phyloP scores from a whole-genome alignment of 2,113 vertebrate species.

The Psilopsiagon aymara region DNA sequence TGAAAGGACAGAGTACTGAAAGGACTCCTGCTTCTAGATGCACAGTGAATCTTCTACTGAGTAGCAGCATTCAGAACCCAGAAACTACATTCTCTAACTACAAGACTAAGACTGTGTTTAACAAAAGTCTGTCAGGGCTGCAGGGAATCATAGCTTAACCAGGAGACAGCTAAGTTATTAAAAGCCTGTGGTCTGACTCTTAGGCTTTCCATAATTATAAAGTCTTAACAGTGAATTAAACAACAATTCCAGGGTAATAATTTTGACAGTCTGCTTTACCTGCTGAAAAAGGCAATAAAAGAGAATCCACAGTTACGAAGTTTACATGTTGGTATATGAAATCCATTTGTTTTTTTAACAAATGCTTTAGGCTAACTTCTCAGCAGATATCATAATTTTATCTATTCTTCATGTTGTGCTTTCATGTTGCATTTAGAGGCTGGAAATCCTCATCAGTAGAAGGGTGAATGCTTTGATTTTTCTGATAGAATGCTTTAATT shows the following conservation, averaged over 20 bases:
- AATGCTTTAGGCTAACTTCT: slow-evolving; percentile 70
- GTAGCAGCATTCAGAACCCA: not conserved
- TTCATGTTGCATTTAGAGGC: slow-evolving; percentile 36
- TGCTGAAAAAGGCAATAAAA: slow-evolving; percentile 63
- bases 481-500: slow-evolving; percentile 73
- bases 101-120: not conserved
- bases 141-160: not conserved
- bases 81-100: not conserved
- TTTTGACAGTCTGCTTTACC: slow-evolving; percentile 27
- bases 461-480: slow-evolving; percentile 48
- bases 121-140: not conserved
- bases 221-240: slow-evolving; percentile 45
- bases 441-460: slow-evolving; percentile 39
- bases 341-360: slow-evolving; percentile 74
- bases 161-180: not conserved
- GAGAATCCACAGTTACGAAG: slow-evolving; percentile 21
- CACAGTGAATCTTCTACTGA: not conserved
- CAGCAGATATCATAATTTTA: slow-evolving; percentile 67
- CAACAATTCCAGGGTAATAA: slow-evolving; percentile 46
- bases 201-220: not conserved
- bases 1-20: not conserved
- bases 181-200: slow-evolving; percentile 3
- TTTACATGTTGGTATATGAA: slow-evolving; percentile 66
- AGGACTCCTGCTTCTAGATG: not conserved
- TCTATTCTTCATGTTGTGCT: slow-evolving; percentile 59